Percentiles rank a stretch among this genome's conserved stretches.
Evolutionary conservation across 2,113 vertebrate genomes (phyloP).

Genomic region (Otolemur garnettii): DNA sequence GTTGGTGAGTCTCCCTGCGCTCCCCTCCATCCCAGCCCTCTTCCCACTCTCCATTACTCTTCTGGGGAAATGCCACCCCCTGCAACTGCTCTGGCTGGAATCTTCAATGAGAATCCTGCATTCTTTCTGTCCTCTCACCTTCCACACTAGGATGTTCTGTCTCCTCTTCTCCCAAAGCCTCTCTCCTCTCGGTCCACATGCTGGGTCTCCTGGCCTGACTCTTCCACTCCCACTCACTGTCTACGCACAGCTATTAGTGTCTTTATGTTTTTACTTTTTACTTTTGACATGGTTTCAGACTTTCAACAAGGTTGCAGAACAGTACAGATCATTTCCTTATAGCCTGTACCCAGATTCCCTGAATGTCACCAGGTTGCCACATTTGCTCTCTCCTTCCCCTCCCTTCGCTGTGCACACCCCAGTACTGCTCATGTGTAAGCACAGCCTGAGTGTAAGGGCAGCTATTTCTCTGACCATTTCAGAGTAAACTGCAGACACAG

Average conservation of each 20-base stretch:
- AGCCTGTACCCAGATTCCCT: not conserved
- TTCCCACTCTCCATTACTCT: not conserved
- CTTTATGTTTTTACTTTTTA: not conserved
- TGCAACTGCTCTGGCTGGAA: accelerated
- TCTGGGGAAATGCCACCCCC: not conserved
- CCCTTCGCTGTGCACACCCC: not conserved
- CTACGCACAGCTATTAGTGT: no score
- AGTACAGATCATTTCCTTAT: not conserved
- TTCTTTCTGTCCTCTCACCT: no score
- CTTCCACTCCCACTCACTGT: not conserved
- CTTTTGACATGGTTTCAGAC: not conserved
- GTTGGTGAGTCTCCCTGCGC: not conserved
- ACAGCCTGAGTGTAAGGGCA: accelerated
- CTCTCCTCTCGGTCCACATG: not conserved
- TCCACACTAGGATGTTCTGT: accelerated
- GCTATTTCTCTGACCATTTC: not conserved
- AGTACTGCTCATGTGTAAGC: no score
- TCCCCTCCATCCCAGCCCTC: no score
- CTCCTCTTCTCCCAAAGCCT: not conserved
- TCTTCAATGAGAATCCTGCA: not conserved
- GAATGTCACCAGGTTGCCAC: not conserved
- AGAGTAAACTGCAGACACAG: not conserved
- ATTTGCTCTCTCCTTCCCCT: not conserved
- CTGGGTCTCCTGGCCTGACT: accelerated
- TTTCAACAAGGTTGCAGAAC: not conserved